Percentiles rank a stretch among this genome's conserved stretches.
These are phyloP conservation scores for Apantesis nais DNA, from an alignment of 2,888 invertebrate genomes.

Conservation along the genomic window DNA sequence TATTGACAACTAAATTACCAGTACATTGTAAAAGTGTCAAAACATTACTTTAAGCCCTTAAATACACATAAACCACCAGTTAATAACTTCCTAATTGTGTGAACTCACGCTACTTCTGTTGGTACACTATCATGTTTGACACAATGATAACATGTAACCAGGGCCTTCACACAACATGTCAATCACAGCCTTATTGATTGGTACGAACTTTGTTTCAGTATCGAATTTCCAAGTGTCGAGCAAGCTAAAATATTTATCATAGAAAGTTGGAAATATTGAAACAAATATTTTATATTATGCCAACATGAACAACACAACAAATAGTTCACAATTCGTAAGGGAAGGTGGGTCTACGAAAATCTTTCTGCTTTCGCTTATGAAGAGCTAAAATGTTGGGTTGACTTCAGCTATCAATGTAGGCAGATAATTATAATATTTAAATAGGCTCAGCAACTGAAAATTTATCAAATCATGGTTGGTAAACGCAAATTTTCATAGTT, in stretches of 20 bases:
- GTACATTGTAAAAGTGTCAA: neutral
- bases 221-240: neutral
- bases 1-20: neutral
- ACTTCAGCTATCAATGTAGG: too few relatives aligned
- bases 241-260: neutral
- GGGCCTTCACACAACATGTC: conserved; percentile 9
- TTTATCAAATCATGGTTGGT: too few relatives aligned
- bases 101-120: conserved; percentile 9
- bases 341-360: too few relatives aligned
- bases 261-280: neutral
- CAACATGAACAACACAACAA: too few relatives aligned
- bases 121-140: conserved; percentile 16
- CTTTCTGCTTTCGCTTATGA: too few relatives aligned
- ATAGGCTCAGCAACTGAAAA: too few relatives aligned
- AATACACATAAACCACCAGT: neutral
- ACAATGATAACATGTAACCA: conserved; percentile 14
- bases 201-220: conserved; percentile 2
- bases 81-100: conserved; percentile 7
- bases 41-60: neutral
- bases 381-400: too few relatives aligned
- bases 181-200: conserved; percentile 15
- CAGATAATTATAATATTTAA: too few relatives aligned
- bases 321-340: too few relatives aligned
- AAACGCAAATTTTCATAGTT: too few relatives aligned
- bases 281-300: too few relatives aligned